Base-by-base conservation (phyloP, 2,888 invertebrate genomes). In the Troides helena region DNA sequence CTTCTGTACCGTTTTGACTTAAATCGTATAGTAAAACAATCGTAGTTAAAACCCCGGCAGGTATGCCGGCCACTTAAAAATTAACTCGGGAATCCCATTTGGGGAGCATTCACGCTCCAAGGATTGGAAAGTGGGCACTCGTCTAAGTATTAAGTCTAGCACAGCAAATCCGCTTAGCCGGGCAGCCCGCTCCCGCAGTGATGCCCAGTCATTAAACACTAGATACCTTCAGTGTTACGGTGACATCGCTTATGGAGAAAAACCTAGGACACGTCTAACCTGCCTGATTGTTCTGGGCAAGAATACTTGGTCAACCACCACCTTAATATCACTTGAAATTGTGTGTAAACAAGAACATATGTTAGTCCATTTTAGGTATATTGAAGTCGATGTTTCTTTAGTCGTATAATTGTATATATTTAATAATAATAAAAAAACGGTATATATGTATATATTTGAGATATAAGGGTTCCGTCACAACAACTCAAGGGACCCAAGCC, bases 161-260 rank as follows among this genome's bases (percentile, higher is more conserved):
- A 70, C 61, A 62, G 67, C 72, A 74, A 80, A 84, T 83, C 84
- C 82, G 81, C 85, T 87, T 84, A 85, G 77, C 79, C 78, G 74
- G 78, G 80, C 82, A 80, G 80, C 79, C 75, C 75, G 75, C 74
- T 77, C 76, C 70, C 75, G 68, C 81, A 78, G 85, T 81, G 80
- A 76, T 84, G 81, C 80, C 81, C 84, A 84, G 84, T 86, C 87
- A 86, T 89, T 88, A 87, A 86, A 82, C 83, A 84, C 83, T 84
- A 79, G 85, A 88, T 87, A 86, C 86, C 86, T 86, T 81, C 74
- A 75, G 69, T 66, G 68, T 61, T 80, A 75, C 63, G 74, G 81
- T 80, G 75, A 66, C 83, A 79, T 82, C 69, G 53, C 25, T 71
- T 65, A 62, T n/a, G 0, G 0, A 17, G 64, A 18, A 59, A n/a